Evolutionary conservation across 1,140 invertebrate genomes (phyloP).

Genomic region (Homarus americanus): DNA sequence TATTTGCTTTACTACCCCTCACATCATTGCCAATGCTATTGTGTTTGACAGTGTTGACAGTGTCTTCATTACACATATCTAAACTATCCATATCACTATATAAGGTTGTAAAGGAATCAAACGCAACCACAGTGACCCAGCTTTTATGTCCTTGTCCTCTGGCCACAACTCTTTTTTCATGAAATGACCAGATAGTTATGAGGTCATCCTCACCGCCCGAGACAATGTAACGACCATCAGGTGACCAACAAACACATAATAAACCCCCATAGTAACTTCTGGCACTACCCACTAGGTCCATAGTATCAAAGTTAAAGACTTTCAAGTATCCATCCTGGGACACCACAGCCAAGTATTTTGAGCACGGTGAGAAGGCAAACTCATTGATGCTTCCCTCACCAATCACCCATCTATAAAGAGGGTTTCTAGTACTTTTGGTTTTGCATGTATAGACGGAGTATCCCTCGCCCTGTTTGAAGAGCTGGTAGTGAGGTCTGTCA

Average conservation of each 20-base stretch:
- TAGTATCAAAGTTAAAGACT: constrained; percentile 97
- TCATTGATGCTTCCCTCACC: constrained; percentile 95
- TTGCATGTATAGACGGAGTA: constrained; percentile 97
- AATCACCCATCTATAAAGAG: constrained; percentile 88
- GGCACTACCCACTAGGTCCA: constrained; percentile 94
- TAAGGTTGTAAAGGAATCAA: constrained; percentile 93
- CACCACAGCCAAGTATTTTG: constrained; percentile 93
- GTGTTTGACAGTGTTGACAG: constrained; percentile 59
- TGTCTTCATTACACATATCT: constrained; percentile 75
- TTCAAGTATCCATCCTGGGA: constrained; percentile 97
- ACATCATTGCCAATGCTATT: constrained; percentile 77
- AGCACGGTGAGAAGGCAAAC: constrained; percentile 97
- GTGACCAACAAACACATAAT: constrained; percentile 97
- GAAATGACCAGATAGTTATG: constrained; percentile 97
- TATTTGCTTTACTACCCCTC: constrained; percentile 76
- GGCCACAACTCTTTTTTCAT: constrained; percentile 95
- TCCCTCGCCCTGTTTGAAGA: constrained; percentile 96
- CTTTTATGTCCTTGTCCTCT: constrained; percentile 95
- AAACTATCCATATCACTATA: constrained; percentile 78
- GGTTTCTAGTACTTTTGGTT: constrained; percentile 97
- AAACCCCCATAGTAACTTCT: constrained; percentile 98
- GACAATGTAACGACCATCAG: constrained; percentile 96
- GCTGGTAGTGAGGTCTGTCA: constrained; percentile 92
- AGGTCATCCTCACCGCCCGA: constrained; percentile 99
- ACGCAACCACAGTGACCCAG: constrained; percentile 98